These are phyloP conservation scores for Camelus dromedarius DNA, from an alignment of 2,113 vertebrate species.

Conservation along the genomic window DNA sequence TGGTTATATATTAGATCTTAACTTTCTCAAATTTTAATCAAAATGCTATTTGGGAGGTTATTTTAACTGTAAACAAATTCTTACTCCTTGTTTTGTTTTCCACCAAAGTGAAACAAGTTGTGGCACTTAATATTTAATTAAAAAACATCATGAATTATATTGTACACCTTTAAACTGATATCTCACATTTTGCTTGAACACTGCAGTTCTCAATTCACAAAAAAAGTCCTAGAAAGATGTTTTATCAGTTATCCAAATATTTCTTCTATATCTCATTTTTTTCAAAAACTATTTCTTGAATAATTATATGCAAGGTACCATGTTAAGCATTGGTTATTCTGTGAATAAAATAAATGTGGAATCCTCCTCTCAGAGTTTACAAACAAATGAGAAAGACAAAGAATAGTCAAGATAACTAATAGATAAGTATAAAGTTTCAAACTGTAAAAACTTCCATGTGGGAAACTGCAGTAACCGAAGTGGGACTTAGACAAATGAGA, in stretches of 20 bases:
- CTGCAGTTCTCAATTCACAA: not conserved
- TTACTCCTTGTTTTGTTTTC: not conserved
- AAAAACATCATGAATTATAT: not conserved
- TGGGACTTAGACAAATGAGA: not conserved
- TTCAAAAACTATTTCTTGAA: not conserved
- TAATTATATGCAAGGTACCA: not conserved
- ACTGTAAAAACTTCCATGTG: not conserved
- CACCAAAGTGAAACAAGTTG: not conserved
- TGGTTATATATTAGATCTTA: not conserved
- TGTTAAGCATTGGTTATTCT: not conserved
- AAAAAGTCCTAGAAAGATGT: not conserved
- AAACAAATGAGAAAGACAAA: not conserved
- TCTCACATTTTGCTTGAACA: not conserved
- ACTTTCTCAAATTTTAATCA: not conserved
- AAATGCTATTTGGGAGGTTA: not conserved
- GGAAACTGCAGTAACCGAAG: not conserved
- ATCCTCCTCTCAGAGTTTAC: not conserved
- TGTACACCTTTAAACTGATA: not conserved
- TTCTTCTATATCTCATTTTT: not conserved
- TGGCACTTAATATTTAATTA: not conserved
- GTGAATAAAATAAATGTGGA: not conserved
- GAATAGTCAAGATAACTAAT: not conserved
- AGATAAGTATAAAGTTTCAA: not conserved
- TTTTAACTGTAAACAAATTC: not conserved
- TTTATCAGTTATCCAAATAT: not conserved